Percentiles rank a stretch among this genome's conserved stretches.
Evolutionary conservation across 2,888 invertebrate genomes (phyloP).

Genomic region (Opisthograptis luteolata): DNA sequence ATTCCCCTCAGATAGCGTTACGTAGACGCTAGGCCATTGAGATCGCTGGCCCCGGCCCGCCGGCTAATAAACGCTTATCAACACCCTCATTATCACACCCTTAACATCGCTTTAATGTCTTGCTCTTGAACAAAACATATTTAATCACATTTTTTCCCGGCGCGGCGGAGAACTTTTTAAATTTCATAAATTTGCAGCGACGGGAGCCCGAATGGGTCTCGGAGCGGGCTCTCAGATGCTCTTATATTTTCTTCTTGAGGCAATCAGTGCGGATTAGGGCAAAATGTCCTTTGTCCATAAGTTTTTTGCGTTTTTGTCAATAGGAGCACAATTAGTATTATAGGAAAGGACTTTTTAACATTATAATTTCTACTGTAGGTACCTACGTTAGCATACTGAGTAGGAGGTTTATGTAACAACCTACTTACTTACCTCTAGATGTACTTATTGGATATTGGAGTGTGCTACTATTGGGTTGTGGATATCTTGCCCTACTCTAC

Average conservation of each 20-base stretch:
- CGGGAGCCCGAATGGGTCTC: conserved; percentile 36
- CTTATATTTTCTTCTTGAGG: conserved; percentile 20
- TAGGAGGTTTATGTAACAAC: no score
- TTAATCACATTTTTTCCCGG: conserved; percentile 83
- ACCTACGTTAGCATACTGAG: no score
- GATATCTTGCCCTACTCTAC: no score
- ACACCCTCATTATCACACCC: conserved; percentile 85
- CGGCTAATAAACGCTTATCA: conserved; percentile 85
- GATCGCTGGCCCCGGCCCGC: conserved; percentile 65
- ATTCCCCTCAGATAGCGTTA: conserved; percentile 78
- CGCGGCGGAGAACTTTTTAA: conserved; percentile 72
- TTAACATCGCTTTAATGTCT: conserved; percentile 85
- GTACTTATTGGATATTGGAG: no score
- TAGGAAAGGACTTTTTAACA: no score
- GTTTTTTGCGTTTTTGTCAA: background rate
- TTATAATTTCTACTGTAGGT: no score
- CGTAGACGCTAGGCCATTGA: conserved; percentile 66
- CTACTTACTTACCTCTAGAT: no score
- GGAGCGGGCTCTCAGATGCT: conserved; percentile 32
- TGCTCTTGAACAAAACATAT: conserved; percentile 85
- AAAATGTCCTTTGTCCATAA: background rate
- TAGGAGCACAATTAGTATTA: no score
- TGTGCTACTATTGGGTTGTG: no score
- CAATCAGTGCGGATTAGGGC: background rate
- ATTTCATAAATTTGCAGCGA: conserved; percentile 70